Base-by-base conservation (phyloP, 1,140 invertebrate genomes). In the Penaeus indicus region DNA sequence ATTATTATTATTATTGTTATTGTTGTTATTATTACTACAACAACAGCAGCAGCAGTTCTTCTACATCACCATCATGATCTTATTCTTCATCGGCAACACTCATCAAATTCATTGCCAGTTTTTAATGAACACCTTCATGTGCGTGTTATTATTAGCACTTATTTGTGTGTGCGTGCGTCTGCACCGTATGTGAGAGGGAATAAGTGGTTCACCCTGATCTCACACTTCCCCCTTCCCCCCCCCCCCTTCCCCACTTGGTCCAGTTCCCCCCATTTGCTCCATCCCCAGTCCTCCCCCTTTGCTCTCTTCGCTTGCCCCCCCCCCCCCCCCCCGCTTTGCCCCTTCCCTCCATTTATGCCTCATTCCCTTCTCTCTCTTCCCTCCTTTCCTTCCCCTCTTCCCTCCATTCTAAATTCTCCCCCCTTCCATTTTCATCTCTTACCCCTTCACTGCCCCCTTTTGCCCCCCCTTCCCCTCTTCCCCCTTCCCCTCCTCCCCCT, bases 151-250 rank as follows among this genome's bases (percentile, higher is more conserved):
- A 21, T 22, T 42, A 54, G 47, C n/a, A 8, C 25, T 47, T 38
- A 21, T 63, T 42, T 27, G 80, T 82, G 79, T 47, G 80, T 82
- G 80, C 63, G 80, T 64, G 60, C 16, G 80, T 82, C 54, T 82
- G 80, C 63, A 47, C 62, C 62, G 79, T 82, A 4, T 82, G 60
- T 82, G 61, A 63, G 80, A 42, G 61, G 27, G 80, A 63, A 62
- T 64, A 62, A 63, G 80, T 82, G 61, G 61, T 60, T 82, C 79
- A 79, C 42, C 32, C 25, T 42, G 32, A 79, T 79, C 42, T 18
- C 77, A 38, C 77, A 10, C 47, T n/a, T 38, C 79, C 38, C 61
- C 79, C 79, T 7, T 61, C 60, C 2, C 61, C 21, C 19, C 80
- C 61, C 60, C 27, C 62, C 60, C 21, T 47, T 21, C 79, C 32